Base-by-base conservation (phyloP, 2,113 vertebrate genomes). In the Pontoporia blainvillei region DNA sequence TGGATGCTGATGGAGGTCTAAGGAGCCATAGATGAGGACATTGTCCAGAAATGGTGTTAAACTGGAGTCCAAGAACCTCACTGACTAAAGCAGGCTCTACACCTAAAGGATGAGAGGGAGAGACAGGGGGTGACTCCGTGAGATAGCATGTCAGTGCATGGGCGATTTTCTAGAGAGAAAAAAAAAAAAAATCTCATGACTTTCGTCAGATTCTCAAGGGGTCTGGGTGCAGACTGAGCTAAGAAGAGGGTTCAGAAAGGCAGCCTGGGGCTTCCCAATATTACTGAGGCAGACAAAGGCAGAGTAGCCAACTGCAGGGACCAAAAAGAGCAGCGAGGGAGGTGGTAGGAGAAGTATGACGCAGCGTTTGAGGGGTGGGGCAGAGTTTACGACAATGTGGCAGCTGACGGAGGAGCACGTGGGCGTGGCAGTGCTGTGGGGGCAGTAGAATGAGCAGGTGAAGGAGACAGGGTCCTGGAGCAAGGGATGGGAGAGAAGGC, bases 261-360 rank as follows among this genome's bases (percentile, higher is more conserved):
- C 61, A 49, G 20, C 25, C 61, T 27, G 0, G 2, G 15, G 29
- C 1, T 23, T 71, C 25, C 20, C 7, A 1, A 3, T 29, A n/a
- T 10, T 8, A n/a, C 4, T 59, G 61, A 69, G 17, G 8, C 44
- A 12, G 54, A 5, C 2, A 79, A 21, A 69, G 14, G 29, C 90
- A 49, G 54, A 67, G 46, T 36, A 89, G 31, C 2, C 36, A 5
- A 15, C 8, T 0, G 1, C 1, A 75, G 10, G 3, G 14, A n/a
- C 8, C 1, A 13, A 31, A 85, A 71, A 57, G 11, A 78, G 36
- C 39, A 52, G 20, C 2, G 14, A 34, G 10, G 4, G 11, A 46
- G 62, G 27, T 1, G 3, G 1, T 4, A 11, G 88, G 46, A 29
- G 69, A n/a, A 49, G 15, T 21, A 31, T 23, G 36, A 44, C 3